Percentiles rank a stretch among this genome's conserved stretches.
Conservation (phyloP, 2,113 vertebrate species). For the Thamnophis sirtalis region DNA sequence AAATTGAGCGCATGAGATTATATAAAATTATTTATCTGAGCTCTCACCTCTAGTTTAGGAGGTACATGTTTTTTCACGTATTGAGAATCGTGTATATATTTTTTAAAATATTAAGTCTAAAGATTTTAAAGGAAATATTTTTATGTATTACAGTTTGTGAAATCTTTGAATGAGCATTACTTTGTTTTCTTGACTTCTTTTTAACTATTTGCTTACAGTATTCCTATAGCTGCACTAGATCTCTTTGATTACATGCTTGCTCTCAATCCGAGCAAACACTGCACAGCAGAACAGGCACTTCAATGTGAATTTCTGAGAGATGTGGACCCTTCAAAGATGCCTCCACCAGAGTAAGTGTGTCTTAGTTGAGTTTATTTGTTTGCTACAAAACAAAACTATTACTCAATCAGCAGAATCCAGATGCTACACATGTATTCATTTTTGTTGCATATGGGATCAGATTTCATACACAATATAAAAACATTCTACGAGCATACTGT, state of each 20-base stretch:
- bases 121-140: background rate
- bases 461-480: background rate
- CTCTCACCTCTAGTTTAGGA: background rate
- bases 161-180: background rate
- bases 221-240: slow-evolving; percentile 88
- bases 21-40: background rate
- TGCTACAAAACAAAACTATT: background rate
- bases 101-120: background rate
- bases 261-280: slow-evolving; percentile 94
- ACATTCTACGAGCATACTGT: background rate
- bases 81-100: background rate
- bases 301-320: slow-evolving; percentile 92
- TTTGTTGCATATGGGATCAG: background rate
- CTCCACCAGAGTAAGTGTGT: slow-evolving; percentile 89
- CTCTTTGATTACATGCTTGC: slow-evolving; percentile 98
- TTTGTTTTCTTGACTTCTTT: background rate
- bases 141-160: background rate
- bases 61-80: background rate
- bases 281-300: slow-evolving; percentile 91
- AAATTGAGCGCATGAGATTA: background rate
- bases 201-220: slow-evolving; percentile 64
- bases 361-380: background rate
- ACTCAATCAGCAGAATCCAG: background rate
- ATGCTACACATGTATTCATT: background rate
- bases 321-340: slow-evolving; percentile 96